These are phyloP conservation scores for Catharus bicknelli DNA, from an alignment of 2,113 vertebrate genomes.

Conservation along the genomic window DNA sequence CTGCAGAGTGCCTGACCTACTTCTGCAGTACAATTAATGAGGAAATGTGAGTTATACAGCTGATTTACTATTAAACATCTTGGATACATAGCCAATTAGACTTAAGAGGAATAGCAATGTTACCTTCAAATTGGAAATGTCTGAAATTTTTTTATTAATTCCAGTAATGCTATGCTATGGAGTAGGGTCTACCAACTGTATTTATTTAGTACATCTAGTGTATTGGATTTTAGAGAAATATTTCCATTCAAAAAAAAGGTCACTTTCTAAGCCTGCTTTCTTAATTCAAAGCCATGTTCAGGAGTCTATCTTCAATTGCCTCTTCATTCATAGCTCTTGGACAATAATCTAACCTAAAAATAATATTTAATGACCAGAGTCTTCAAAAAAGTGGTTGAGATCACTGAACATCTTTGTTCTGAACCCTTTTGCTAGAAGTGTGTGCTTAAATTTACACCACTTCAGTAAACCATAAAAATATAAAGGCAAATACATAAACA, in stretches of 20 bases:
- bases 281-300: neutral
- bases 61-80: conserved; percentile 30
- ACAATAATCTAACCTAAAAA: neutral
- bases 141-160: neutral
- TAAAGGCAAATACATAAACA: neutral
- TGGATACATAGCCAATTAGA: neutral
- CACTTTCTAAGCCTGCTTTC: neutral
- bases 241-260: neutral
- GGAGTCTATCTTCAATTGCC: neutral
- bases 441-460: neutral
- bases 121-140: neutral
- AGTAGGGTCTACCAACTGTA: neutral
- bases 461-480: neutral
- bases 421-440: neutral
- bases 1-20: conserved; percentile 40
- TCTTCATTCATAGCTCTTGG: neutral
- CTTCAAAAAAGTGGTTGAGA: neutral
- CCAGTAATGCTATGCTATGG: neutral
- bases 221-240: neutral
- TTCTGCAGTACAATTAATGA: conserved; percentile 22
- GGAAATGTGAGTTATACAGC: conserved; percentile 32
- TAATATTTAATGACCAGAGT: neutral
- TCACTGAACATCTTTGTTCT: neutral
- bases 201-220: neutral
- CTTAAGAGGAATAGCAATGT: neutral